Base-by-base conservation (phyloP, 1,140 invertebrate species). In the Trichogramma pretiosum region DNA sequence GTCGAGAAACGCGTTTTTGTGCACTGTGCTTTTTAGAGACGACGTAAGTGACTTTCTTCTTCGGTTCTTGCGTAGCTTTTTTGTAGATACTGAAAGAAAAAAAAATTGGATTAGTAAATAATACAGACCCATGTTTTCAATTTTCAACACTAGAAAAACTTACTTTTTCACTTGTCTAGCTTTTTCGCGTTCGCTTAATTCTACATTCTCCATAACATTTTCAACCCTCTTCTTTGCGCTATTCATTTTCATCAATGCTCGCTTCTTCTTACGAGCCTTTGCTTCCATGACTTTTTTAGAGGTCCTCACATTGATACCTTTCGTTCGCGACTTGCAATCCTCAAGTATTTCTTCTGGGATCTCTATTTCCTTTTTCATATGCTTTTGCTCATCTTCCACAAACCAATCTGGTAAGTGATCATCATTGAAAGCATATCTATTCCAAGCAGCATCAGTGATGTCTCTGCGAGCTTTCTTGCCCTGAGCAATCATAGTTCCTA, bases 231-330 rank as follows among this genome's bases (percentile, higher is more conserved):
- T 99, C 68, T 94, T 92, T 0, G 93, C 93, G 60, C 87, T 92
- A 56, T 96, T 91, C 64, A 98, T 68, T 64, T 85, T 86, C 52
- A 82, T 85, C 38, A 87, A 65, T 34, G 87, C 82, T 53, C 90
- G 83, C 62, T 83, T 85, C 81, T 98, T 96, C 76, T 98, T 99
- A 36, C 97, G 81, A 0, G 92, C 90, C 67, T 97, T 99, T 0
- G 97, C 97, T 75, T 99, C 93, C 54, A 94, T 83, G 0, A 99
- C 89, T 77, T 99, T 99, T 69, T 98, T 99, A 36, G 98, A 95
- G 13, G 96, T 92, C 42, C 91, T 74, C 0, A 84, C 85, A 72
- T 99, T 93, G 5, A 99, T 80, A 53, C 94, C 93, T 70, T 89
- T 82, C 17, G 89, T 63, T 55, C 78, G 77, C 48, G 83, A 83